Evolutionary conservation across 2,888 invertebrate genomes (phyloP), one percentile per base, ranked within the genome.

Genomic region (Lochmaea crataegi): DNA sequence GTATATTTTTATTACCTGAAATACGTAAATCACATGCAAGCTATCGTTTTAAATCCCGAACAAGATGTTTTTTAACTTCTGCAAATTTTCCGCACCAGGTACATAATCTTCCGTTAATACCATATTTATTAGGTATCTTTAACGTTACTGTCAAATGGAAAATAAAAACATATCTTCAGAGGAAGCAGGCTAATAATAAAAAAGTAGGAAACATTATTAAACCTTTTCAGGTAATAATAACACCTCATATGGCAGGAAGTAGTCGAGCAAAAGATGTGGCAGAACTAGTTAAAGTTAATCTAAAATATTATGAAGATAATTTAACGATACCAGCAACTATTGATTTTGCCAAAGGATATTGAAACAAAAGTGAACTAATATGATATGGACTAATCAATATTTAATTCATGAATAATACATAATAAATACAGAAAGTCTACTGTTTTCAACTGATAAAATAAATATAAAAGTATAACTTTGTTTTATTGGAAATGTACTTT

Each of bases 261-360:
- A 86, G 86, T 67, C 81, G 86, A 69, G 78, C 86, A 0, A 80
- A 84, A 76, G 87, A 89, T 80, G 84, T 90, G 60, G 88, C 88
- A 4, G 83, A 85, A 73, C 84, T 86, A 63, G 89, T 90, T 80
- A 80, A 80, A 9, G 81, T 85, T 45, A 90, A 90, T 82, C 87
- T 87, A 57, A 72, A 82, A 32, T 82, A 83, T 60, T 90, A 85
- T 77, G 53, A 80, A 3, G 80, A 83, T 41, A 85, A 85, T 10
- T 78, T 87, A 77, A 80, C 83, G 6, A 79, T 89, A 65, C 80
- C 85, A 60, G 85, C 87, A 76, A 72, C 78, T 14, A 78, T 88
- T 1, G 85, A 88, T 75, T 82, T 87, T 77, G 73, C 82, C 18
- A 84, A 79, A 71, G 87, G 88, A 56, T 89, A 89, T 80, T 89